These are phyloP conservation scores for Cinclus cinclus DNA, from an alignment of 2,113 vertebrate species.

Conservation along the genomic window DNA sequence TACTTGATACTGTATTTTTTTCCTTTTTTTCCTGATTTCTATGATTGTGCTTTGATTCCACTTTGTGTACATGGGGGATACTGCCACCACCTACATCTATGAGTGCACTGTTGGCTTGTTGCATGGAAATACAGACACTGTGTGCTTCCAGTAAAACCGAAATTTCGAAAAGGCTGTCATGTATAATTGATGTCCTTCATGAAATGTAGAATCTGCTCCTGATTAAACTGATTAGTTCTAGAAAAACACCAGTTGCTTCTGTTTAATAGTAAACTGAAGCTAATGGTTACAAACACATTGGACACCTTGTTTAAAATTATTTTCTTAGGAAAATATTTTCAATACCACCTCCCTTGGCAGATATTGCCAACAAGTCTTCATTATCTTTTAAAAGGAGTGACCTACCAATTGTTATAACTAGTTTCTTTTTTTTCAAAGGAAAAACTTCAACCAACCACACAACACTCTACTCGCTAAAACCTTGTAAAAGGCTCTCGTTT, in stretches of 20 bases:
- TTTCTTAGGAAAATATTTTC: background rate
- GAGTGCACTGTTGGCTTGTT: background rate
- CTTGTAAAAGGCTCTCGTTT: background rate
- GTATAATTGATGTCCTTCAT: background rate
- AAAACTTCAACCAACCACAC: background rate
- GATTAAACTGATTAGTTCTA: background rate
- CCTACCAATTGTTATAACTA: background rate
- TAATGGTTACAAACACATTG: background rate
- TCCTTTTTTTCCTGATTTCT: background rate
- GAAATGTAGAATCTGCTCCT: background rate
- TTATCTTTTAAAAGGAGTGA: background rate
- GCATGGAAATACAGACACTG: background rate
- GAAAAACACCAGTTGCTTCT: background rate
- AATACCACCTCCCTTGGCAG: background rate
- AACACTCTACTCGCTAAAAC: background rate
- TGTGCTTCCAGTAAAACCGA: background rate
- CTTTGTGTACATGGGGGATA: fast-evolving
- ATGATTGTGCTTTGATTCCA: background rate
- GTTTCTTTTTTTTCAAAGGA: background rate
- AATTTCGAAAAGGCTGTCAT: background rate
- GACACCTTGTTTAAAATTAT: background rate
- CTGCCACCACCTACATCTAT: background rate
- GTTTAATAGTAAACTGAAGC: background rate
- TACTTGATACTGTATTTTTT: background rate
- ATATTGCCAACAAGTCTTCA: background rate